Evolutionary conservation across 2,888 invertebrate species (phyloP).

Genomic region (Epistrophe eligans): DNA sequence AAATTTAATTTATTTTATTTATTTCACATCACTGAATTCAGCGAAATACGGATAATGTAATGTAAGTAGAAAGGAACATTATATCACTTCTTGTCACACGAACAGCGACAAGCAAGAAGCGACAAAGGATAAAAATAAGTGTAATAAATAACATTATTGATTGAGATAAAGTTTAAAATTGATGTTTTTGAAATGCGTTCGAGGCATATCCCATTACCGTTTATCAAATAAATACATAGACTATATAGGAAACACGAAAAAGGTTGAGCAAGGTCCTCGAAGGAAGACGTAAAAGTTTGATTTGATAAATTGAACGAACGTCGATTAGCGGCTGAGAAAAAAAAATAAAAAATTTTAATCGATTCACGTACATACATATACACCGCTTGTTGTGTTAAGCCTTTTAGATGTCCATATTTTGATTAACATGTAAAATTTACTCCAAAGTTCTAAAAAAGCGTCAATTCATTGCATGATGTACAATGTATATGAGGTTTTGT

Average conservation of each 20-base stretch:
- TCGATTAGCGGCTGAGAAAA: background rate
- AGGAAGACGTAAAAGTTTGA: background rate
- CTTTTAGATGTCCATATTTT: constrained; percentile 23
- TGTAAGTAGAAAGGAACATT: background rate
- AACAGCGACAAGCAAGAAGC: background rate
- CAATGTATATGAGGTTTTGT: too few species aligned
- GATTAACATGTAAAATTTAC: constrained; percentile 20
- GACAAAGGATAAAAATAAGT: background rate
- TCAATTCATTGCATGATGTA: background rate
- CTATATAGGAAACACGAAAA: background rate
- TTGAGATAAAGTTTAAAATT: constrained; percentile 34
- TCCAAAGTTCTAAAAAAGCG: too few species aligned
- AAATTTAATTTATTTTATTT: constrained; percentile 19
- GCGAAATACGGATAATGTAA: constrained; percentile 2
- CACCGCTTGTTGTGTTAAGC: constrained; percentile 6
- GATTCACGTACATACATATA: background rate
- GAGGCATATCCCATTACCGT: constrained; percentile 10
- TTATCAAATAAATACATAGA: constrained; percentile 13
- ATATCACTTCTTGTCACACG: background rate
- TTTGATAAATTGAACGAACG: constrained; percentile 26
- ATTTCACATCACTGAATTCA: constrained; percentile 7
- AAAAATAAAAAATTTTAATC: background rate
- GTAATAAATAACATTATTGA: constrained; percentile 32
- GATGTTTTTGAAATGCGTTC: constrained; percentile 24
- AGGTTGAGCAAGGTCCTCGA: constrained; percentile 14